These are phyloP conservation scores for Syritta pipiens DNA, from an alignment of 2,888 invertebrate genomes.

Conservation along the genomic window DNA sequence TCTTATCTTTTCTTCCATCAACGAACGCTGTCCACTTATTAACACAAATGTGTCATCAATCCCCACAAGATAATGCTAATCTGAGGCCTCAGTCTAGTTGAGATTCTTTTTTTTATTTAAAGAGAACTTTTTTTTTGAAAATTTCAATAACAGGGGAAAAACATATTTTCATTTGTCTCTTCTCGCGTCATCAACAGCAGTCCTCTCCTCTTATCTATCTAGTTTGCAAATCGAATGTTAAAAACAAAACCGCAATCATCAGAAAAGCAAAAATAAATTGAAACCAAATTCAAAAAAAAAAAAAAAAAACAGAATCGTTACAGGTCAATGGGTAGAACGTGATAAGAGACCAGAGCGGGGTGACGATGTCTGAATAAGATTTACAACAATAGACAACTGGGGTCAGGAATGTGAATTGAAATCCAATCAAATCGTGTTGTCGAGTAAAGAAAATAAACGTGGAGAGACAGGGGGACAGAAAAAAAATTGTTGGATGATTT, in stretches of 20 bases:
- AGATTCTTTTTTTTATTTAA: too few relatives aligned
- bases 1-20: neutral
- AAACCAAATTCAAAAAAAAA: constrained; percentile 1
- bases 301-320: too few relatives aligned
- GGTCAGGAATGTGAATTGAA: constrained; percentile 35
- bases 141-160: neutral
- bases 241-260: constrained; percentile 14
- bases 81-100: too few relatives aligned
- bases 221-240: neutral
- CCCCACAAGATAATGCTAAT: constrained; percentile 14
- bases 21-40: neutral
- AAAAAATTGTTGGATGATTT: constrained; percentile 29
- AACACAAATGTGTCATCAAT: constrained; percentile 28
- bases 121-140: neutral
- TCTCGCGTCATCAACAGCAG: too few relatives aligned
- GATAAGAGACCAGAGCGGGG: constrained; percentile 41
- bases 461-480: constrained; percentile 2
- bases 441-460: constrained; percentile 5
- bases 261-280: too few relatives aligned
- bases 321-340: constrained; percentile 42
- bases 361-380: neutral
- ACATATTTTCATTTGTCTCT: neutral
- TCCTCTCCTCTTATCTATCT: too few relatives aligned
- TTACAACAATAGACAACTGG: constrained; percentile 4
- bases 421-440: constrained; percentile 60